Base-by-base conservation (phyloP, 2,888 invertebrate species). In the Tryphoninae sp. region DNA sequence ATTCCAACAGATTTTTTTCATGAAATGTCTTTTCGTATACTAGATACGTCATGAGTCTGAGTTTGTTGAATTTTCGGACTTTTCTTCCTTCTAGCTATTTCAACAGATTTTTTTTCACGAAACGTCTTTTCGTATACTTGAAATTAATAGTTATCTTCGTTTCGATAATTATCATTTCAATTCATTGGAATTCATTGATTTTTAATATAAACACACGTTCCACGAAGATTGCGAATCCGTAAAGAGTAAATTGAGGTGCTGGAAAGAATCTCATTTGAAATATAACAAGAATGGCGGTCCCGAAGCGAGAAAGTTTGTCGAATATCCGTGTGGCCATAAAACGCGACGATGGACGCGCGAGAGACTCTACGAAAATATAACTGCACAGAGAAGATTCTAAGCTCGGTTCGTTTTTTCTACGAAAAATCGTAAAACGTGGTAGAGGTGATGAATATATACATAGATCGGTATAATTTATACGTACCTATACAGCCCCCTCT, bases 351-450 rank as follows among this genome's bases (percentile, higher is more conserved):
- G 71, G 45, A 49, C n/a, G n/a, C 11, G 19, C 9, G 11, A 45
- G 13, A 65, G 22, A 42, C 16, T 64, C 22, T 51, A 33, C 7
- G 65, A 16, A 58, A 45, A 42, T 26, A 45, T 58, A 6, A 19
- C 62, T 65, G 42, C 42, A 42, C 67, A 45, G 9, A 16, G 42
- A 9, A 23, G 53, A 33, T 16, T 13, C 26, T 2, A 1, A 22
- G 16, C 55, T 9, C 2, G 19, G 16, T 9, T 19, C 55, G 16
- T 16, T 55, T 55, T 23, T 82, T 82, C 82, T 33, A 9, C 79
- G 82, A 79, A 82, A 26, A 58, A 75, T 82, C 82, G 82, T 82
- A 82, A 82, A 82, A 79, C 19, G 6, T 6, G 61, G 16, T 33
- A 62, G 64, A 76, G 76, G 51, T 62, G 71, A 58, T 73, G 62